Evolutionary conservation across 2,797 vertebrate species (phyloP), one percentile per base, ranked within the genome.

Genomic region (Garrulus glandarius): DNA sequence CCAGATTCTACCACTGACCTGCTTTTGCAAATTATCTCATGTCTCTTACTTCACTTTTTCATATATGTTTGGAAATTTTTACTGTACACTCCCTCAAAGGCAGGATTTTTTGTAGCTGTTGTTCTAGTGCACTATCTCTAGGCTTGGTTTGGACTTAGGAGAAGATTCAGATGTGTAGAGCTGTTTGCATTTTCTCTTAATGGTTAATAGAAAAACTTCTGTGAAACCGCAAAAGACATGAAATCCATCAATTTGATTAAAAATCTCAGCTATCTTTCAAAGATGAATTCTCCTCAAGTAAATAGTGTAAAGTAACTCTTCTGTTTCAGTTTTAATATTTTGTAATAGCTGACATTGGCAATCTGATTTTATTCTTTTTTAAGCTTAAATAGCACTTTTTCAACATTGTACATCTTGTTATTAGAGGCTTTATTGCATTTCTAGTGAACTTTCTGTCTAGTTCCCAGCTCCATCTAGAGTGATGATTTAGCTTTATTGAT

Each of bases 11-110:
- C 47, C 50, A 89, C 52, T 95, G 93, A 92, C 84, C 82, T 81
- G 84, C 78, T 94, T 97, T 94, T 80, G 55, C n/a, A 93, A 83
- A 90, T 89, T 77, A 46, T 57, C 29, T 89, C 76, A 64, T 20
- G 3, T 57, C 67, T 68, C 50, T 85, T 91, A 36, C 49, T 82
- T 80, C 32, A 39, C 11, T 72, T 84, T 69, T 68, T 84, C 15
- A 22, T 79, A 18, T 21, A 4, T 34, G 20, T 43, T 29, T 37
- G 47, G 30, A 39, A 53, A 64, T 23, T 91, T 91, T 70, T 93
- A 39, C 18, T 49, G 23, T 56, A 29, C 21, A 10, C 5, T 80
- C 4, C 49, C 44, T 49, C 2, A 1, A 44, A 92, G 34, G 36
- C 16, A 84, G 52, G 12, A 49, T 39, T 50, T 1, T 64, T 36